Base-by-base conservation (phyloP, 1,140 invertebrate genomes). In the Pentalonia nigronervosa region DNA sequence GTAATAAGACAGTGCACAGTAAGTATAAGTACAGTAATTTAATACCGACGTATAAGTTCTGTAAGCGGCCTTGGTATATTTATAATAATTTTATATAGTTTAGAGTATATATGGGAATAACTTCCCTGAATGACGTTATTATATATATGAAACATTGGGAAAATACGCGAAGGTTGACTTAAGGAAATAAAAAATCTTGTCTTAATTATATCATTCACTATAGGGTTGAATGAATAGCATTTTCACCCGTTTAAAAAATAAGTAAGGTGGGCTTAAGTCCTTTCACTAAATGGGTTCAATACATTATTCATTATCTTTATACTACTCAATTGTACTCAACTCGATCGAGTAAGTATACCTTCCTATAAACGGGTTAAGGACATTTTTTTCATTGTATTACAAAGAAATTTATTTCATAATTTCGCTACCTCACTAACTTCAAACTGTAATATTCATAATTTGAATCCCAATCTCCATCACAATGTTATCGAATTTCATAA, bases 291-390 rank as follows among this genome's bases (percentile, higher is more conserved):
- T 48, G 20, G 47, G 7, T 48, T 48, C 11, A n/a, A 48, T 48
- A 87, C 9, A n/a, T n/a, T n/a, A n/a, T n/a, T n/a, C 17, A 2
- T 84, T 84, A 83, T 41, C 21, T 41, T 8, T 45, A 87, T 11
- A 87, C 30, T n/a, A 87, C 30, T 34, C 25, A 48, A 48, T 47
- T 47, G 25, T 87, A 20, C n/a, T 89, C 11, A 53, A 89, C 30
- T 30, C 2, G 50, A 36, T 89, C 34, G 3, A 89, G 21, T 89
- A 36, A 36, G n/a, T 36, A 50, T 88, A 41, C 6, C 30, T n/a
- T 76, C n/a, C 30, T 48, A 47, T 53, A 89, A 89, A 53, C 34
- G 87, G 48, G 87, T 56, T 56, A 89, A 56, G 87, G 48, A 53
- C 48, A 89, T 53, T 36, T 48, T 89, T 89, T 36, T 14, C 86